Evolutionary conservation across 2,797 vertebrate genomes (phyloP).

Genomic region (Hypotaenidia philippensis): DNA sequence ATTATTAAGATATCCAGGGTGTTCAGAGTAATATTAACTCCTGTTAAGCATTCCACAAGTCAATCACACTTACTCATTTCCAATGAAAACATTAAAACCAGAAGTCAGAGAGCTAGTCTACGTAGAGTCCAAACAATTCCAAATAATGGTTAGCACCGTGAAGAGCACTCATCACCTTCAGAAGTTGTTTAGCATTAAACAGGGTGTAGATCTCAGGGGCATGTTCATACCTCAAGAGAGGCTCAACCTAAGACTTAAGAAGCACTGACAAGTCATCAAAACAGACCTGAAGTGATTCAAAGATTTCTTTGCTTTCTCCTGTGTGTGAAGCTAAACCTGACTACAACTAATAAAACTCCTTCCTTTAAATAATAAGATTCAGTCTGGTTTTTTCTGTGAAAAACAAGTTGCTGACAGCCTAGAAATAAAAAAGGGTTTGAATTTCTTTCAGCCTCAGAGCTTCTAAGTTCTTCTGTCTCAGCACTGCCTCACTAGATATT

Average conservation of each 20-base stretch:
- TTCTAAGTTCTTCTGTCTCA: conserved; percentile 1
- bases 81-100: conserved; percentile 23
- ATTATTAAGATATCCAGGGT: neutral
- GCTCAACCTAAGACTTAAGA: neutral
- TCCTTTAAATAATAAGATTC: conserved; percentile 9
- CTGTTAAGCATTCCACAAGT: neutral
- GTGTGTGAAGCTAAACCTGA: neutral
- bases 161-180: neutral
- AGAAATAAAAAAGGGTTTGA: neutral
- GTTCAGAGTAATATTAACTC: neutral
- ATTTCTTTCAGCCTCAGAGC: neutral
- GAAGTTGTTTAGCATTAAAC: neutral
- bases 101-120: neutral
- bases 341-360: neutral
- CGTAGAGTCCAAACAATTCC: neutral
- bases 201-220: neutral
- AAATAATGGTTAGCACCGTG: neutral
- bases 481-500: neutral
- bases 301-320: neutral
- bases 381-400: neutral
- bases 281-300: neutral
- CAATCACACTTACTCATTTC: neutral
- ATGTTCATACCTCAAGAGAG: accelerated
- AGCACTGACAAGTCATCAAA: neutral
- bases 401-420: conserved; percentile 10